These are phyloP conservation scores for Cancer borealis DNA, from an alignment of 2,888 invertebrate genomes.

Conservation along the genomic window DNA sequence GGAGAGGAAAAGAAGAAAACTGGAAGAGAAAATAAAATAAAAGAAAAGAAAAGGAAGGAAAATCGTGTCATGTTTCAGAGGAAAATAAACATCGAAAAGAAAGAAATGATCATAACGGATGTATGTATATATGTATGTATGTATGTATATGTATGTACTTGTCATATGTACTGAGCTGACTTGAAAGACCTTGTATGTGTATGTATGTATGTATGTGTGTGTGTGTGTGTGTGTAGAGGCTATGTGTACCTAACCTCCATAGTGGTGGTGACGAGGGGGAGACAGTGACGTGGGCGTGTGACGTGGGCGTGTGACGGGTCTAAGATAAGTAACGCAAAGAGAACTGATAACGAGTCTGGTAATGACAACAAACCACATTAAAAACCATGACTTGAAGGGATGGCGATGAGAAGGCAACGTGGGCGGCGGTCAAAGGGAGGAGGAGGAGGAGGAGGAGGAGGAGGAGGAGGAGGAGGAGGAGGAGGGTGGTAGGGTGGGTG, in stretches of 20 bases:
- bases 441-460: neutral
- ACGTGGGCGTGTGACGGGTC: neutral
- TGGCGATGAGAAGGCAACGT: neutral
- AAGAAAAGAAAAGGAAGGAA: neutral
- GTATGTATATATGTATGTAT: neutral
- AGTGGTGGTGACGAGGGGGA: neutral
- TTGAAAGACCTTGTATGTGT: neutral
- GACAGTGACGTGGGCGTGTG: neutral
- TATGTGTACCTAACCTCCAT: conserved; percentile 28
- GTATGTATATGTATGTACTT: conserved; percentile 9
- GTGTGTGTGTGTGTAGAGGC: conserved; percentile 4
- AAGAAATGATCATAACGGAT: neutral
- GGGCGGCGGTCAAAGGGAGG: neutral
- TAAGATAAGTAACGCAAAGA: neutral
- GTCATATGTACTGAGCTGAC: conserved; percentile 15
- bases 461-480: neutral
- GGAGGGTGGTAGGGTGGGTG: neutral
- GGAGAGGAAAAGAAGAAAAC: neutral
- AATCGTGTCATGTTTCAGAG: neutral
- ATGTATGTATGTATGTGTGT: neutral
- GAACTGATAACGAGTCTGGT: neutral
- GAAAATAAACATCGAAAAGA: neutral
- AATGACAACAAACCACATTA: conserved; percentile 16
- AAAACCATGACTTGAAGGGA: neutral
- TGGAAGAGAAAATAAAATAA: neutral